A percentile compares a stretch with the other conserved stretches of the same genome.
These are phyloP conservation scores for Spialia ferax DNA, from an alignment of 2,888 invertebrate genomes.

Conservation along the genomic window DNA sequence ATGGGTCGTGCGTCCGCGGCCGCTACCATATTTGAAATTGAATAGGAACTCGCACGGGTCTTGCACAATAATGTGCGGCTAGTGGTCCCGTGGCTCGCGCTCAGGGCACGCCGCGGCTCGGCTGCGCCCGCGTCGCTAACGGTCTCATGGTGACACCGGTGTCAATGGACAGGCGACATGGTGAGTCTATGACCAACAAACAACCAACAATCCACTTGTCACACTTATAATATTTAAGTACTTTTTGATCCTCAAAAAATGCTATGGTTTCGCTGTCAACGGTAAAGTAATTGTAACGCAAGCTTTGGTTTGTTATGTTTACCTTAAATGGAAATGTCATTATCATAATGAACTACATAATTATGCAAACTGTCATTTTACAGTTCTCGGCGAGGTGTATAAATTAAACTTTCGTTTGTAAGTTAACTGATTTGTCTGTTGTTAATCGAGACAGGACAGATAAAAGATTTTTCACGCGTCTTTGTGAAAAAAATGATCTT, in stretches of 20 bases:
- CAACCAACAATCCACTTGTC: too few relatives aligned
- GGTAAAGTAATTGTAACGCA: not conserved
- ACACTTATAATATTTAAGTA: not conserved
- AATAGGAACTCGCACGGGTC: conserved; percentile 78
- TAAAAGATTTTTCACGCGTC: too few relatives aligned
- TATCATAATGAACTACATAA: too few relatives aligned
- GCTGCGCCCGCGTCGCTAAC: conserved; percentile 48
- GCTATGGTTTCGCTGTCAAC: too few relatives aligned
- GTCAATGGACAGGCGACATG: conserved; percentile 53
- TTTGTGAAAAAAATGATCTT: too few relatives aligned
- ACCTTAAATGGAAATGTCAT: too few relatives aligned
- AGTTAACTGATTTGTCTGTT: too few relatives aligned
- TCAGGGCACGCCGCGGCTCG: conserved; percentile 54
- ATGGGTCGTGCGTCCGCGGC: conserved; percentile 72
- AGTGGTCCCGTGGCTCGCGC: conserved; percentile 59
- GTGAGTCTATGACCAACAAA: conserved; percentile 42
- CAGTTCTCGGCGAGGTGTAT: too few relatives aligned
- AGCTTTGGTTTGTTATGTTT: not conserved
- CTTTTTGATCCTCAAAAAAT: not conserved
- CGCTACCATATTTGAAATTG: conserved; percentile 83
- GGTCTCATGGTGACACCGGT: conserved; percentile 50
- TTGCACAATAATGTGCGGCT: conserved; percentile 77
- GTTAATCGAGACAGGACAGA: too few relatives aligned
- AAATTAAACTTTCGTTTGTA: too few relatives aligned
- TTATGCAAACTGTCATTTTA: too few relatives aligned